Percentiles rank a stretch among this genome's conserved stretches.
Evolutionary conservation across 2,113 vertebrate genomes (phyloP).

Genomic region (Ophiodon elongatus): DNA sequence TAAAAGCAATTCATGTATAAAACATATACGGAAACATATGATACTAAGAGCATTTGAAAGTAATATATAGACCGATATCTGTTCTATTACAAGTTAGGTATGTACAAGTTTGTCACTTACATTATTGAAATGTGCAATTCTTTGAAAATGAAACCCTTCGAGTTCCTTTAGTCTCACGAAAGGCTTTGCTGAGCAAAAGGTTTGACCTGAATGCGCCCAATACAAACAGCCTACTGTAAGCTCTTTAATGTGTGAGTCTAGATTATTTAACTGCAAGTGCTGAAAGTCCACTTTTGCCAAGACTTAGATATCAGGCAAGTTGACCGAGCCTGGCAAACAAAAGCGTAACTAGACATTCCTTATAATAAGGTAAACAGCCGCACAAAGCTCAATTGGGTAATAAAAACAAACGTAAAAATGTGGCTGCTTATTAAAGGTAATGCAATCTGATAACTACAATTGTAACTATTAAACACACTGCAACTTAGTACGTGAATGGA

Average conservation of each 20-base stretch:
- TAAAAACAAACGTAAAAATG: not conserved
- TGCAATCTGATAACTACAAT: not conserved
- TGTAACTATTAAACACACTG: slow-evolving; percentile 16
- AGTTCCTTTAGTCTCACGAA: slow-evolving; percentile 41
- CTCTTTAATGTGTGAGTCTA: slow-evolving; percentile 52
- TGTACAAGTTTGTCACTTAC: slow-evolving; percentile 26
- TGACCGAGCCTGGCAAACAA: slow-evolving; percentile 30
- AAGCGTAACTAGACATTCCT: slow-evolving; percentile 35
- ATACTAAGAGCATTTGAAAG: not conserved
- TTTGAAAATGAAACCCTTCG: slow-evolving; percentile 42
- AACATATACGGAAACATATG: slow-evolving; percentile 13
- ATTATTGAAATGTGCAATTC: slow-evolving; percentile 15
- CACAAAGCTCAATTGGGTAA: slow-evolving; percentile 25
- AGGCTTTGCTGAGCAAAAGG: slow-evolving; percentile 55
- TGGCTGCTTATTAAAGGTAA: slow-evolving; percentile 5
- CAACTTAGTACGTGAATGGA: not conserved
- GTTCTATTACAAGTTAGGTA: not conserved
- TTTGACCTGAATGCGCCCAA: slow-evolving; percentile 66
- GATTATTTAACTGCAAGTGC: slow-evolving; percentile 62
- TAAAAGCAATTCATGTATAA: slow-evolving; percentile 30
- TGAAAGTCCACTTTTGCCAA: slow-evolving; percentile 59
- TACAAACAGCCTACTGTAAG: slow-evolving; percentile 61
- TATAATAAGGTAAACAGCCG: slow-evolving; percentile 46
- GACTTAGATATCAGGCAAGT: slow-evolving; percentile 39
- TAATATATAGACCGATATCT: not conserved